Conservation (phyloP, 2,113 vertebrate genomes). For the Pygoscelis antarcticus region DNA sequence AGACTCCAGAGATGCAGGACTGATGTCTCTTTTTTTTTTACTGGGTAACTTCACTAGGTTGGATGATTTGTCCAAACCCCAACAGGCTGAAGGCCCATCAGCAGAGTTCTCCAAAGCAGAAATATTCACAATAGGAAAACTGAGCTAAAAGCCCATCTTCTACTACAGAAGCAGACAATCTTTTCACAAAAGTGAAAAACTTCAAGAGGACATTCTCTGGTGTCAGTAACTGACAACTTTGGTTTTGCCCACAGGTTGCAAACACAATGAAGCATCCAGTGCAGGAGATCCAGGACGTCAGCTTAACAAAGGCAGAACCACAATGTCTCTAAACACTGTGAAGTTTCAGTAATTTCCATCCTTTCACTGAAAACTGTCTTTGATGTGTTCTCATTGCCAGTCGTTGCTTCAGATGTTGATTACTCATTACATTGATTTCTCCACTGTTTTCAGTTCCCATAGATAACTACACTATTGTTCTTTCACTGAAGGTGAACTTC, state of each 20-base stretch:
- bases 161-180: not conserved
- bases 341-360: not conserved
- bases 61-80: not conserved
- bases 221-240: not conserved
- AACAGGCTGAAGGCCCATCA: not conserved
- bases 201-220: not conserved
- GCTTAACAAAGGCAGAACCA: not conserved
- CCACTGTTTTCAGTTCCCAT: not conserved
- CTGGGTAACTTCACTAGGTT: not conserved
- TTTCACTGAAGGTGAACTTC: not conserved
- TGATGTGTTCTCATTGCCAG: not conserved
- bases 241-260: not conserved
- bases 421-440: slow-evolving; percentile 18
- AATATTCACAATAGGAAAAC: not conserved
- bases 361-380: not conserved
- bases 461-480: not conserved
- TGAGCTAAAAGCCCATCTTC: not conserved
- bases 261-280: not conserved
- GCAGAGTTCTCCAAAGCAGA: not conserved
- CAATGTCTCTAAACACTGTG: not conserved
- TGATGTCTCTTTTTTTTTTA: not conserved
- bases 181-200: not conserved
- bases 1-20: not conserved
- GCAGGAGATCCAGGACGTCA: not conserved
- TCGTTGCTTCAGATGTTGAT: not conserved